phyloP scores from a whole-genome alignment of 2,888 invertebrate species.

The Spisula subtruncata region DNA sequence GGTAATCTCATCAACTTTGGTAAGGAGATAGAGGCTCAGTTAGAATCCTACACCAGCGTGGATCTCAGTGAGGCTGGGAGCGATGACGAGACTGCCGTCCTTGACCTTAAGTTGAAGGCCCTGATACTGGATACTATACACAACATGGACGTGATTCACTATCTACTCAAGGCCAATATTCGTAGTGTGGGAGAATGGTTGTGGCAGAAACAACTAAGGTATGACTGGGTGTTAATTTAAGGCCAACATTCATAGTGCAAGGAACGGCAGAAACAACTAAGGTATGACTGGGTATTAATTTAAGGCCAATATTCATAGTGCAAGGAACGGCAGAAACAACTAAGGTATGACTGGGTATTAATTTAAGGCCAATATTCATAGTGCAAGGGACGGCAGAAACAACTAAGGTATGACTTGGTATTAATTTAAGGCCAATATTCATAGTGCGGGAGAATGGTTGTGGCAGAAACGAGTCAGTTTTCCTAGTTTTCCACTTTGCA shows the following conservation, averaged over 20 bases:
- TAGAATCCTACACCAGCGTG: constrained; percentile 88
- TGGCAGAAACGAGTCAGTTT: too few species aligned
- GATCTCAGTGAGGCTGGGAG: constrained; percentile 82
- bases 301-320: constrained; percentile 90
- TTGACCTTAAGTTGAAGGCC: constrained; percentile 95
- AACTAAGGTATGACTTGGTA: constrained; percentile 91
- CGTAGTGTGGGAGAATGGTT: constrained; percentile 93
- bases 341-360: constrained; percentile 90
- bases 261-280: constrained; percentile 98
- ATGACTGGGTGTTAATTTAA: constrained; percentile 88
- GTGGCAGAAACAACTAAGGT: constrained; percentile 98
- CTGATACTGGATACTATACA: constrained; percentile 97
- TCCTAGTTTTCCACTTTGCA: too few species aligned
- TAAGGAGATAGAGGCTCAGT: constrained; percentile 86
- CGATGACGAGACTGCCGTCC: constrained; percentile 87
- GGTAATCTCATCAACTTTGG: constrained; percentile 88
- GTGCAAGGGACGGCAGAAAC: constrained; percentile 96
- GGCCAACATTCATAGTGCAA: constrained; percentile 90
- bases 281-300: constrained; percentile 89
- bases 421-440: too few species aligned
- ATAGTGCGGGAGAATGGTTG: too few species aligned
- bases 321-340: constrained; percentile 97
- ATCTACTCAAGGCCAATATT: constrained; percentile 91
- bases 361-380: constrained; percentile 90
- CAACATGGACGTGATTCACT: constrained; percentile 94